phyloP scores from a whole-genome alignment of 2,888 invertebrate genomes.

The Bibio marci region DNA sequence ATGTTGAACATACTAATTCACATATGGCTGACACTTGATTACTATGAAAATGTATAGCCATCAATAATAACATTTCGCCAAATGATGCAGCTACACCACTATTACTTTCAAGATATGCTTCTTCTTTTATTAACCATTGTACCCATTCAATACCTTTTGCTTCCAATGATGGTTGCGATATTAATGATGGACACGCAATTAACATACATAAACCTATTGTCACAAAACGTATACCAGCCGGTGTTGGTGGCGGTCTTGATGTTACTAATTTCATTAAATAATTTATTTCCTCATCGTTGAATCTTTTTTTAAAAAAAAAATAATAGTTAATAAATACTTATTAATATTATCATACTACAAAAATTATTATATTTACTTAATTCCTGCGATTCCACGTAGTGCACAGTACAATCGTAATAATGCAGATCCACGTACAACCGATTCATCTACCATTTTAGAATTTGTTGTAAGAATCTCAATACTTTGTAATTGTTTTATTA shows the following conservation, averaged over 20 bases:
- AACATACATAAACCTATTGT: slow-evolving; percentile 87
- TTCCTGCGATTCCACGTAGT: slow-evolving; percentile 77
- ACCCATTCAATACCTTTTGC: slow-evolving; percentile 82
- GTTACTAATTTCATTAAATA: slow-evolving; percentile 71
- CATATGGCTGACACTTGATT: slow-evolving; percentile 86
- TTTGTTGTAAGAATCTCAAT: slow-evolving; percentile 45
- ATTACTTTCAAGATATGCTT: slow-evolving; percentile 72
- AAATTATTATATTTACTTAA: slow-evolving; percentile 42
- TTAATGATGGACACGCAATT: slow-evolving; percentile 80
- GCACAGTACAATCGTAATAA: slow-evolving; percentile 81
- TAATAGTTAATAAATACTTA: too few species aligned
- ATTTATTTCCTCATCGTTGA: slow-evolving; percentile 81
- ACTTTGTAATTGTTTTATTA: slow-evolving; percentile 49
- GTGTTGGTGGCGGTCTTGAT: slow-evolving; percentile 74
- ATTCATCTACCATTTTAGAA: slow-evolving; percentile 40
- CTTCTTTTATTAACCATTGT: slow-evolving; percentile 81
- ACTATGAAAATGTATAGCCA: slow-evolving; percentile 95
- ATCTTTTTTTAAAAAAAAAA: slow-evolving; percentile 29
- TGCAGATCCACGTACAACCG: slow-evolving; percentile 76
- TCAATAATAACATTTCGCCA: slow-evolving; percentile 86
- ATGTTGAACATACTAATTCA: slow-evolving; percentile 81
- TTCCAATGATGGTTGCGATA: slow-evolving; percentile 60
- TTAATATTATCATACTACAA: too few species aligned
- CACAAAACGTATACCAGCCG: slow-evolving; percentile 83
- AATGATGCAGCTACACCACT: slow-evolving; percentile 77